A percentile compares a stretch with the other conserved stretches of the same genome.
Evolutionary conservation across 2,113 vertebrate species (phyloP).

Genomic region (Rousettus leschenaultii): DNA sequence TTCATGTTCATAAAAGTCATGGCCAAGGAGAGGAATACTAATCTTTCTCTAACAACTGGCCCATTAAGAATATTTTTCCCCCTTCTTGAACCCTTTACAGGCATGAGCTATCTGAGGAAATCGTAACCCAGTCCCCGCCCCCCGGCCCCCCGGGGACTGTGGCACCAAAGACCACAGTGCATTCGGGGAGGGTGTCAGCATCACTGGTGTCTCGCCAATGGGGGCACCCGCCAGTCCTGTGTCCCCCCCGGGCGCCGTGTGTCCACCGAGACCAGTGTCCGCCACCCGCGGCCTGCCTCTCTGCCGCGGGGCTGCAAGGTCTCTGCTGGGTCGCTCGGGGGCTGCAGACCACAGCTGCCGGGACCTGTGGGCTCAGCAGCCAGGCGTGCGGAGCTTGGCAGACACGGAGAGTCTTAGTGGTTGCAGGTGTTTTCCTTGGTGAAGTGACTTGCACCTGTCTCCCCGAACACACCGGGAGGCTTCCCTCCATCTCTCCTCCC

Average conservation of each 20-base stretch:
- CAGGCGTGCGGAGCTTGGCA: neutral
- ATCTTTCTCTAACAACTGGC: neutral
- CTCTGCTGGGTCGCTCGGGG: neutral
- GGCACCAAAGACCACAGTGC: accelerated
- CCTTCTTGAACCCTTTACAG: too few relatives aligned
- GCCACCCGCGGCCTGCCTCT: neutral
- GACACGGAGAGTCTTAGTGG: conserved; percentile 59
- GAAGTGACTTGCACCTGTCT: conserved; percentile 72
- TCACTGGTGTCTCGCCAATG: accelerated
- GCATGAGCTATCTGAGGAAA: neutral
- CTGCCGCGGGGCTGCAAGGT: neutral
- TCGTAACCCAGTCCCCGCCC: too few relatives aligned
- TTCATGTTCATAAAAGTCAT: neutral
- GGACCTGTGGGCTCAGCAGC: too few relatives aligned
- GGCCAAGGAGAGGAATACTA: accelerated
- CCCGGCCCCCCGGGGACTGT: too few relatives aligned
- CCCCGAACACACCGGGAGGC: conserved; percentile 47
- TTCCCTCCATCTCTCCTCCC: conserved; percentile 10
- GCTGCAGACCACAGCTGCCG: too few relatives aligned
- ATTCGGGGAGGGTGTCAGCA: accelerated
- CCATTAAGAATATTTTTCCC: neutral
- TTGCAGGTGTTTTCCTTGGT: conserved; percentile 64
- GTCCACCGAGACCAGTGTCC: neutral
- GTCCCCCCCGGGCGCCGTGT: neutral
- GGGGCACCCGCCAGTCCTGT: accelerated